Evolutionary conservation across 2,888 invertebrate genomes (phyloP), one percentile per base, ranked within the genome.

Genomic region (Sminthurinus aureus): DNA sequence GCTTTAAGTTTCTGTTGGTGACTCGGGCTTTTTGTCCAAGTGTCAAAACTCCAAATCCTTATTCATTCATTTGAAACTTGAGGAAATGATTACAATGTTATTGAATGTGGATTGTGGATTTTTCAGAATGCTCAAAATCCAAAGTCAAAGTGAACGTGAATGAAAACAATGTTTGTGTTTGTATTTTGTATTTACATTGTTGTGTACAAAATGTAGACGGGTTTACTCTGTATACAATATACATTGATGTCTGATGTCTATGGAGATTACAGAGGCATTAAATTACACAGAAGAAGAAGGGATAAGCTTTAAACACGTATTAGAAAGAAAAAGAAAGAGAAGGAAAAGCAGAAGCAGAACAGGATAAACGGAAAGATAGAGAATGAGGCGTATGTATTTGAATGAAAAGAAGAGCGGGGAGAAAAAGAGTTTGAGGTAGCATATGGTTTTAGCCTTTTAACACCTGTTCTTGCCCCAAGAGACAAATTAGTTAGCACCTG

Each of bases 401-500:
- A 38, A 4, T 38, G 38, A 38, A 38, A 38, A 38, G 38, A 15
- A 15, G 38, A 38, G 1, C n/a, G n/a, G 69, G 6, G 22, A 12
- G 22, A 15, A 15, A 20, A 2, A 51, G 50, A n/a, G 67, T 79
- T 66, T 67, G 67, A 79, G 79, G 79, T 79, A 79, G 79, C 79
- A 81, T 64, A 64, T 73, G 74, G 81, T 81, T 71, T 82, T 77
- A 77, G 50, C 82, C 81, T 78, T 67, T 78, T 78, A 66, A 69
- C 74, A 71, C 71, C 75, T 78, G 76, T 77, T 71, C 26, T 67
- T 26, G 84, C 84, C 82, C 77, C 84, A 79, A 84, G 82, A 82
- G 82, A 82, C 84, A 84, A 84, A 84, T 84, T 84, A 84, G 84
- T 84, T 84, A 84, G 84, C 84, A 82, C 84, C 84, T 84, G 84